These are phyloP conservation scores for Ptychobarbus kaznakovi DNA, from an alignment of 2,797 vertebrate genomes.

Conservation along the genomic window DNA sequence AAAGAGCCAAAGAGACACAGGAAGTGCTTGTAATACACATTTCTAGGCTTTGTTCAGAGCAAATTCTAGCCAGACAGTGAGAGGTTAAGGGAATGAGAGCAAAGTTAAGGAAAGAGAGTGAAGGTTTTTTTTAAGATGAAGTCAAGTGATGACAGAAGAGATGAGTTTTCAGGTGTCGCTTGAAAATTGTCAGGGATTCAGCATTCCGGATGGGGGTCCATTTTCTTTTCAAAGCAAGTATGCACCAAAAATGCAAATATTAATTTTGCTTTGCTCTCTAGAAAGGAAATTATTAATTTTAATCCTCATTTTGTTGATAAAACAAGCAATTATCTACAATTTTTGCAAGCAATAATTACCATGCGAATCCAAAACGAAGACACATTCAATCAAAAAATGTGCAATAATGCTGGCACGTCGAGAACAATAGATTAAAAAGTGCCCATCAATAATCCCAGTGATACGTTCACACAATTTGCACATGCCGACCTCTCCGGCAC, in stretches of 20 bases:
- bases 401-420: not conserved
- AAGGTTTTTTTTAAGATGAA: no score
- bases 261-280: not conserved
- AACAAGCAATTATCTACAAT: constrained; percentile 15
- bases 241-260: not conserved
- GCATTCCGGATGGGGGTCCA: no score
- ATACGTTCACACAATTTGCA: not conserved
- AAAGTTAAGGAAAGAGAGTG: no score
- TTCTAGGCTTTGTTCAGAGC: no score
- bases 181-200: no score
- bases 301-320: not conserved
- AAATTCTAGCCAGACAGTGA: no score
- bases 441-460: constrained; percentile 1
- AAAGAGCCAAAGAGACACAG: no score
- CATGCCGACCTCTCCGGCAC: constrained; percentile 11
- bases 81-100: no score
- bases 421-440: constrained; percentile 6
- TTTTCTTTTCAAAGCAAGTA: constrained; percentile 5
- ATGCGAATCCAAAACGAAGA: not conserved
- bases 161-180: no score
- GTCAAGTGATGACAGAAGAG: no score
- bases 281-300: not conserved
- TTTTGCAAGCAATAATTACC: constrained; percentile 1
- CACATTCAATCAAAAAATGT: not conserved
- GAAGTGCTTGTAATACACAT: no score